Evolutionary conservation across 2,888 invertebrate genomes (phyloP).

Genomic region (Brenthis hecate): DNA sequence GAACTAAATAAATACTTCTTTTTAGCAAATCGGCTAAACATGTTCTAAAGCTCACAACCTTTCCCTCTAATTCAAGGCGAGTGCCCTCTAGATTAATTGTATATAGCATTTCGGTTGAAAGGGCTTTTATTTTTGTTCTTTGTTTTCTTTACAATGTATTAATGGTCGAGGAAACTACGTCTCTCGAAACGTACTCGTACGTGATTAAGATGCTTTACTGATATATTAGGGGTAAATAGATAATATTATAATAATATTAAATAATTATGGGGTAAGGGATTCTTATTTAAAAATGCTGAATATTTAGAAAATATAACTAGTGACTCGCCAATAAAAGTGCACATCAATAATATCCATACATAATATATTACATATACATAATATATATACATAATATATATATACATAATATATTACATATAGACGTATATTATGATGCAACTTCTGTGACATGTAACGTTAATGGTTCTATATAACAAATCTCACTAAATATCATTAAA

Average conservation of each 20-base stretch:
- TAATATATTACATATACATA: too few species aligned
- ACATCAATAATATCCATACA: too few species aligned
- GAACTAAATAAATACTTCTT: not conserved
- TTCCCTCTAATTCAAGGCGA: conserved; percentile 33
- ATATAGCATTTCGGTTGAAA: conserved; percentile 11
- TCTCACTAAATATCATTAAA: too few species aligned
- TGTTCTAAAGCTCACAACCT: conserved; percentile 16
- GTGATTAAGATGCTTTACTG: not conserved
- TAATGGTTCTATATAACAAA: too few species aligned
- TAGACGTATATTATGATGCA: too few species aligned
- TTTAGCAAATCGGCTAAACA: not conserved
- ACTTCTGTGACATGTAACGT: too few species aligned
- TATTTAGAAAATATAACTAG: too few species aligned
- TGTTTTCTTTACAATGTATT: conserved; percentile 17
- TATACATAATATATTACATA: too few species aligned
- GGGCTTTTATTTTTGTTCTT: conserved; percentile 20
- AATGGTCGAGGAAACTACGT: conserved; percentile 1
- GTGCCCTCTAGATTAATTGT: conserved; percentile 36
- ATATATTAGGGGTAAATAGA: not conserved
- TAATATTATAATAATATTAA: too few species aligned
- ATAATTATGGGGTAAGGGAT: too few species aligned
- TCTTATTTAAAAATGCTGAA: too few species aligned
- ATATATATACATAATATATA: too few species aligned
- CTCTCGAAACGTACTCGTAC: not conserved
- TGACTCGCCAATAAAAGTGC: not conserved